Evolutionary conservation across 2,113 vertebrate genomes (phyloP).

Genomic region (Cyprinodon variegatus): DNA sequence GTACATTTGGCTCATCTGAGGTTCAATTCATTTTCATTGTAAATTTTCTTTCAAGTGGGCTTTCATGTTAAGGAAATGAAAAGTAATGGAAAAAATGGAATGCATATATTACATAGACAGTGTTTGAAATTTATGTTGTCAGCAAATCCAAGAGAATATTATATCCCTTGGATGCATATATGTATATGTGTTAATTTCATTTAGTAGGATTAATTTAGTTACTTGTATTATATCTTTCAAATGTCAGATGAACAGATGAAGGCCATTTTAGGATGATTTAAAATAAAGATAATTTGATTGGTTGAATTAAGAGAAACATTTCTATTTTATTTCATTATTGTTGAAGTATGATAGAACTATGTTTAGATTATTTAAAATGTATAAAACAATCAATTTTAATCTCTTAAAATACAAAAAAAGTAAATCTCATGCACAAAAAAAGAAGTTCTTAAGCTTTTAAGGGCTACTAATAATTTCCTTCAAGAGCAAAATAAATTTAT

Average conservation of each 20-base stretch:
- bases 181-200: background rate
- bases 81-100: background rate
- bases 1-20: conserved; percentile 4
- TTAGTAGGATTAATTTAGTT: background rate
- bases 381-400: background rate
- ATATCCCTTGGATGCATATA: background rate
- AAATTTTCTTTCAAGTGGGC: background rate
- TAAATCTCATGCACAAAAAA: no score
- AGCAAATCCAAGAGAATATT: background rate
- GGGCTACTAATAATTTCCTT: no score
- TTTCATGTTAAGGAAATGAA: background rate
- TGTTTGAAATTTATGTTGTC: background rate
- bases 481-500: background rate
- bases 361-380: background rate
- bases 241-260: background rate
- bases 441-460: background rate
- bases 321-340: background rate
- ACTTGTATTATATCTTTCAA: background rate
- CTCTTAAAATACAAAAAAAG: background rate
- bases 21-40: background rate
- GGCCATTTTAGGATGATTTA: no score
- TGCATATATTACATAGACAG: background rate
- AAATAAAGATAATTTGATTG: no score
- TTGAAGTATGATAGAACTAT: background rate
- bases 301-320: no score